phyloP scores from a whole-genome alignment of 2,888 invertebrate species.

The Zaprionus obscuricornis region DNA sequence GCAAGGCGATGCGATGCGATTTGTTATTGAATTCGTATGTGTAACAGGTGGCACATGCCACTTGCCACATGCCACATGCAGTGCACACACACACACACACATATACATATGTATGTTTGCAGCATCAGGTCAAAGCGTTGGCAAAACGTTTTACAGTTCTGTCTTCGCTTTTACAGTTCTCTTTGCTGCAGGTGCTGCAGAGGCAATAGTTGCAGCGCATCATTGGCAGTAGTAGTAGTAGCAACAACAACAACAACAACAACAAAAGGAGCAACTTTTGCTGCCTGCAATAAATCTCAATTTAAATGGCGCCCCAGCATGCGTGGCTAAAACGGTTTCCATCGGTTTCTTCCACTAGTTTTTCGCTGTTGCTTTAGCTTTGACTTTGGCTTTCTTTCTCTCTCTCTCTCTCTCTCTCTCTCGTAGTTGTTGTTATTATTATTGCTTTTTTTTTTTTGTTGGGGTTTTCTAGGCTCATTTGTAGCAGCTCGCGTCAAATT shows the following conservation, averaged over 20 bases:
- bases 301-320: constrained; percentile 82
- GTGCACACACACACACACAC: constrained; percentile 11
- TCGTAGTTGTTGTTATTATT: constrained; percentile 25
- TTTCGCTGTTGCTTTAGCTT: constrained; percentile 37
- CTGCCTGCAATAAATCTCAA: constrained; percentile 81
- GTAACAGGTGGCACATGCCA: constrained; percentile 48
- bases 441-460: constrained; percentile 8
- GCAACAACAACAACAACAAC: constrained; percentile 52
- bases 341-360: constrained; percentile 62
- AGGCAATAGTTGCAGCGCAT: constrained; percentile 58
- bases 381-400: constrained; percentile 32
- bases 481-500: constrained; percentile 72
- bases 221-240: constrained; percentile 32
- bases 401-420: constrained; percentile 19
- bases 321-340: constrained; percentile 74
- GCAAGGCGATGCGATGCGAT: constrained; percentile 43
- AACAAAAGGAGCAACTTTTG: constrained; percentile 27
- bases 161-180: constrained; percentile 57
- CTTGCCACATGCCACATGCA: constrained; percentile 29
- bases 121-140: constrained; percentile 46
- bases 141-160: constrained; percentile 72
- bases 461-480: too few species aligned
- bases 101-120: too few species aligned
- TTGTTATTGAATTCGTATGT: constrained; percentile 65
- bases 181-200: constrained; percentile 41